Base-by-base conservation (phyloP, 2,888 invertebrate genomes). In the Cylindroiulus punctatus region DNA sequence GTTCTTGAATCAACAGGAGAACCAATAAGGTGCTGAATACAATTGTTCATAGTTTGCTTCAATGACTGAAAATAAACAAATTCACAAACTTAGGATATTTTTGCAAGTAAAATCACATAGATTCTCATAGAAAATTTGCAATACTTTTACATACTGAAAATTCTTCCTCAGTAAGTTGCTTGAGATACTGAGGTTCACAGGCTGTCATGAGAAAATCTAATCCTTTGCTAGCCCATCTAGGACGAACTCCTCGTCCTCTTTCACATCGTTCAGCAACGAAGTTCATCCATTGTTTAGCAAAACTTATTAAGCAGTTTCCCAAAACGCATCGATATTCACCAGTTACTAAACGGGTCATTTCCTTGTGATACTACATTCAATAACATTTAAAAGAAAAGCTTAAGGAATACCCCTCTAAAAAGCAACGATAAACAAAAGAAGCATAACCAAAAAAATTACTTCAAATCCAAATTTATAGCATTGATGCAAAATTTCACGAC, bases 381-480 rank as follows among this genome's bases (percentile, higher is more conserved):
- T 1, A 10, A 65, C 26, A 65, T 36, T 19, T 14, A 44, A 89
- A 88, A 76, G 85, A n/a, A 87, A 57, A 84, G 85, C 65, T 76
- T 30, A 82, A 81, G 3, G 32, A 19, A 26, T 0, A 26, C 14
- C 84, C 26, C 32, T 19, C 32, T 84, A 57, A 22, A 57, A 57
- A 47, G 14, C 14, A 47, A 19, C 14, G 10, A 14, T 3, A 57
- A 8, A 57, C 1, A 2, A n/a, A n/a, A 19, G 7, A n/a, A 57
- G 7, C 5, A 47, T 17, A 17, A 12, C 17, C 40, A 1, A 14
- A 26, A 10, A 26, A 65, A 26, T 42, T 89, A 94, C 94, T 93
- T 98, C 97, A 90, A 97, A 98, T 17, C 96, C 97, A 90, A 97
- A 96, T 90, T 95, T 95, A 91, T 95, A 98, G 86, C 96, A 95